Percentiles rank a stretch among this genome's conserved stretches.
Conservation (phyloP, 2,113 vertebrate genomes). For the Microtus montanus region DNA sequence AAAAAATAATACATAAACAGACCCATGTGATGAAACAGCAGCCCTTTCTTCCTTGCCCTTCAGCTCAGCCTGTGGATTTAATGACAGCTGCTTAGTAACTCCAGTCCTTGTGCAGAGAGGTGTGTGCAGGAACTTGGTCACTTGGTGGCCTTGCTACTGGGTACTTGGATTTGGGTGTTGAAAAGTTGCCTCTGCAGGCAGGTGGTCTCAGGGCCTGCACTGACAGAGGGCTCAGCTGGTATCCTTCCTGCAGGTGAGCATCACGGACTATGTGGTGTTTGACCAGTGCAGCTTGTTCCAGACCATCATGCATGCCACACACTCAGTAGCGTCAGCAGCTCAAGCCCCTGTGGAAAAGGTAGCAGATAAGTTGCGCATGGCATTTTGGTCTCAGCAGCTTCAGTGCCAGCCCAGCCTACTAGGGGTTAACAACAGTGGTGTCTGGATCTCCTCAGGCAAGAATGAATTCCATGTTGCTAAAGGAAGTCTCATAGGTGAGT, state of each 20-base stretch:
- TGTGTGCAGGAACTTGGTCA: rapidly evolving
- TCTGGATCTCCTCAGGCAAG: conserved; percentile 97
- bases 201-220: rapidly evolving
- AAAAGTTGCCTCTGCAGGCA: rapidly evolving
- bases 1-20: not conserved
- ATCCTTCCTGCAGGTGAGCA: conserved; percentile 89
- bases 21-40: rapidly evolving
- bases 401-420: conserved; percentile 95
- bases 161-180: not conserved
- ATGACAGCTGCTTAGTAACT: rapidly evolving
- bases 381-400: conserved; percentile 95
- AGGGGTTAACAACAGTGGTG: conserved; percentile 90
- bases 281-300: conserved; percentile 97
- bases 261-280: conserved; percentile 98
- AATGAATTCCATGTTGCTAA: conserved; percentile 96
- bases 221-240: not conserved
- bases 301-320: conserved; percentile 95
- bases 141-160: not conserved
- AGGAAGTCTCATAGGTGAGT: conserved; percentile 93
- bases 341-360: conserved; percentile 95
- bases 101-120: rapidly evolving
- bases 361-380: conserved; percentile 92
- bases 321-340: conserved; percentile 93
- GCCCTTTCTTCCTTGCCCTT: not conserved
- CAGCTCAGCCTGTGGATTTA: rapidly evolving